These are phyloP conservation scores for Hirtodrosophila alboralis DNA, from an alignment of 2,888 invertebrate genomes.

Conservation along the genomic window DNA sequence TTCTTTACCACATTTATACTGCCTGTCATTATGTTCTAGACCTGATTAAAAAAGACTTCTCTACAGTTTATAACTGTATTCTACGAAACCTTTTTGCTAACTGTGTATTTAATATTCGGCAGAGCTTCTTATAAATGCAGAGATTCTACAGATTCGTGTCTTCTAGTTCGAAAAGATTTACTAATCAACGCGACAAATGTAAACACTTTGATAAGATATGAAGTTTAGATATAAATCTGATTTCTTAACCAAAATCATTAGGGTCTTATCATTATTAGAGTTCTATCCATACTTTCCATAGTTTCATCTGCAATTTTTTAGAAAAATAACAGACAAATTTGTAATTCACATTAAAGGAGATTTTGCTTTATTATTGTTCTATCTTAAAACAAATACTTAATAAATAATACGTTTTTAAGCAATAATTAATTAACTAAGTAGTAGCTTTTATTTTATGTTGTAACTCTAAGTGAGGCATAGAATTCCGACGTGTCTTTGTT, in stretches of 20 bases:
- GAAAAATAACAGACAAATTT: too few relatives aligned
- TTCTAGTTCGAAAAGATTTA: background rate
- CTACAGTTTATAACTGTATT: slow-evolving; percentile 17
- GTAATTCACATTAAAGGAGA: too few relatives aligned
- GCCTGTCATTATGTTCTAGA: slow-evolving; percentile 20
- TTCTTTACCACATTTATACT: slow-evolving; percentile 72
- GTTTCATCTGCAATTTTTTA: too few relatives aligned
- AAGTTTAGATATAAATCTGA: too few relatives aligned
- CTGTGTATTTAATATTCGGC: slow-evolving; percentile 17
- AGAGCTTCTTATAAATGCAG: slow-evolving; percentile 25
- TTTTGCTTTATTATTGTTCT: too few relatives aligned
- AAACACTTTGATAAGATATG: slow-evolving; percentile 35
- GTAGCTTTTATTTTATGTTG: slow-evolving; percentile 1
- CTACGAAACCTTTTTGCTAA: slow-evolving; percentile 10
- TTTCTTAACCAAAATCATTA: too few relatives aligned
- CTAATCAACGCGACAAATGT: background rate
- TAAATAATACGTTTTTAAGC: too few relatives aligned
- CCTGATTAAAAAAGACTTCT: background rate
- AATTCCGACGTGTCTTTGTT: slow-evolving; percentile 44
- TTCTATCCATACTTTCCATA: too few relatives aligned
- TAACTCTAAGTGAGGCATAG: slow-evolving; percentile 40
- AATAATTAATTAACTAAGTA: too few relatives aligned
- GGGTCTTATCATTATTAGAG: too few relatives aligned
- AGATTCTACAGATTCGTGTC: slow-evolving; percentile 4
- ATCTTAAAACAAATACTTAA: too few relatives aligned